phyloP scores from a whole-genome alignment of 2,797 vertebrate genomes.

The Microctenopoma steveboyesi region DNA sequence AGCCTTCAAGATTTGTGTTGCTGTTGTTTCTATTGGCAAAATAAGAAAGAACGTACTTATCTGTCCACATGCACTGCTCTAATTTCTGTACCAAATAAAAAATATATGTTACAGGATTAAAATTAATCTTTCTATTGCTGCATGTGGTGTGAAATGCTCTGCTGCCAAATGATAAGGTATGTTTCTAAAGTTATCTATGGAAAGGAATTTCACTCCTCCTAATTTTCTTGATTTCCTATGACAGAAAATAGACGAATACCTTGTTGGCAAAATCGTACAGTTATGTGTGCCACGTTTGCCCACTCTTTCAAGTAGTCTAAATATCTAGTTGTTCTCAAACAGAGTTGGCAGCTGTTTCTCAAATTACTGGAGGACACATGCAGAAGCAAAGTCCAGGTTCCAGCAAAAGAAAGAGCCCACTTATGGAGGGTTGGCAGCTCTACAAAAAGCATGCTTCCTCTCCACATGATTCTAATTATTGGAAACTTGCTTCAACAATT shows the following conservation, averaged over 20 bases:
- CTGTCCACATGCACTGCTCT: not conserved
- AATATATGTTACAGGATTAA: slow-evolving; percentile 13
- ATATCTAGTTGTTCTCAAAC: slow-evolving; percentile 73
- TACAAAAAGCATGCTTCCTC: slow-evolving; percentile 68
- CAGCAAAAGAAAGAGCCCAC: slow-evolving; percentile 65
- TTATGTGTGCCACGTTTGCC: slow-evolving; percentile 60
- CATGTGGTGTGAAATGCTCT: slow-evolving; percentile 6
- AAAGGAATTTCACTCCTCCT: not conserved
- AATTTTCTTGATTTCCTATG: slow-evolving; percentile 48
- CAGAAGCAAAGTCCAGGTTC: slow-evolving; percentile 65
- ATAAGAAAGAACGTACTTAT: slow-evolving; percentile 14
- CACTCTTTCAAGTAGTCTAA: slow-evolving; percentile 67
- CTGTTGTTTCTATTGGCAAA: slow-evolving; percentile 24
- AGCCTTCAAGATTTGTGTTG: slow-evolving; percentile 32
- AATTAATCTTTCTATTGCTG: slow-evolving; percentile 41
- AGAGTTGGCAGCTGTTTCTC: slow-evolving; percentile 75
- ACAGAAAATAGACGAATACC: slow-evolving; percentile 50
- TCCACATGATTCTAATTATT: slow-evolving; percentile 78
- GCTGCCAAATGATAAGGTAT: slow-evolving; percentile 35
- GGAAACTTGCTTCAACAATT: slow-evolving; percentile 75
- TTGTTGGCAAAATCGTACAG: slow-evolving; percentile 61
- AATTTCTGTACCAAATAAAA: slow-evolving; percentile 29
- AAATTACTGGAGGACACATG: slow-evolving; percentile 64
- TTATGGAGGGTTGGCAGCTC: slow-evolving; percentile 69
- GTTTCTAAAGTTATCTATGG: slow-evolving; percentile 21